Evolutionary conservation across 2,888 invertebrate species (phyloP).

Genomic region (Cecidostiba fungosa): DNA sequence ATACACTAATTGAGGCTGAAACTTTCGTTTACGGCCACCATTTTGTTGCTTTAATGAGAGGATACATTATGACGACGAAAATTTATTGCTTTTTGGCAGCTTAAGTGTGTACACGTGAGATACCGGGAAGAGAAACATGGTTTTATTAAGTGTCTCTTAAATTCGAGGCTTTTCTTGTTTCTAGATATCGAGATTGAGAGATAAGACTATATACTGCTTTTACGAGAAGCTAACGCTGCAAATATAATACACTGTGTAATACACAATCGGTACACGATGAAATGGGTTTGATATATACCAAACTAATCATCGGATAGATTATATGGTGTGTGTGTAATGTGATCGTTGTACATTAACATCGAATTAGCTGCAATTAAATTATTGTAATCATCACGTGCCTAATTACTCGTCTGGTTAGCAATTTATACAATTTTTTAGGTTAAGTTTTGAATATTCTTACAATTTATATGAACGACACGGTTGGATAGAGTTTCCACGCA

Average conservation of each 20-base stretch:
- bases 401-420: neutral
- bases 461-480: neutral
- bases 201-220: neutral
- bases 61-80: neutral
- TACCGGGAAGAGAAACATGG: neutral
- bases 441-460: neutral
- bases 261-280: neutral
- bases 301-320: neutral
- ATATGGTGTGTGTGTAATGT: neutral
- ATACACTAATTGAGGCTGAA: slow-evolving; percentile 18
- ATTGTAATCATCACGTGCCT: neutral
- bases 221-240: neutral
- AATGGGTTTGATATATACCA: neutral
- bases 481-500: neutral
- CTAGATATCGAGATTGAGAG: neutral
- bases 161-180: neutral
- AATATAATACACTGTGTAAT: neutral
- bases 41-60: slow-evolving; percentile 22
- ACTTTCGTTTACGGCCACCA: slow-evolving; percentile 30
- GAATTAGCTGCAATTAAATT: neutral
- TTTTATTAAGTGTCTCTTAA: neutral
- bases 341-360: neutral
- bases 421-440: neutral
- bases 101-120: neutral
- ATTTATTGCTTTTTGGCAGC: neutral